Percentiles rank a stretch among this genome's conserved stretches.
These are phyloP conservation scores for Acridotheres tristis DNA, from an alignment of 2,797 vertebrate species.

Conservation along the genomic window DNA sequence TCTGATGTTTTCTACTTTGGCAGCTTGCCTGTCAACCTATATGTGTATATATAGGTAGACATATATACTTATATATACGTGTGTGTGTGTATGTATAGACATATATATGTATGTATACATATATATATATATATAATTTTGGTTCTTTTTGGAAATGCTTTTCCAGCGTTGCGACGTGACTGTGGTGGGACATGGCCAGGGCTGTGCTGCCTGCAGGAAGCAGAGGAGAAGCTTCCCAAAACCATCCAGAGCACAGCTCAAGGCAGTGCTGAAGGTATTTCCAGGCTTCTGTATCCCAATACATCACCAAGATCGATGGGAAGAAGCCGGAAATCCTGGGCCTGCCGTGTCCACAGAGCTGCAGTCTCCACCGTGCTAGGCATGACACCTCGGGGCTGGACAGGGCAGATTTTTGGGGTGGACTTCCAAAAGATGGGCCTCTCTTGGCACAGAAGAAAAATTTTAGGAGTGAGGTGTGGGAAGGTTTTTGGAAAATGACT, in stretches of 20 bases:
- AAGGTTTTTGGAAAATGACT: neutral
- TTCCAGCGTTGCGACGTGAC: neutral
- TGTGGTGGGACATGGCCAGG: neutral
- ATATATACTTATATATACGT: constrained; percentile 51
- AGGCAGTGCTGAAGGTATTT: neutral
- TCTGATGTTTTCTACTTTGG: constrained; percentile 74
- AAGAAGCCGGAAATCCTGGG: constrained; percentile 57
- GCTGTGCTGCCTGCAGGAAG: rapidly evolving
- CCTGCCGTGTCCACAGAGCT: constrained; percentile 78
- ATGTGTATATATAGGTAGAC: constrained; percentile 28
- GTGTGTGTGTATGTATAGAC: constrained; percentile 34
- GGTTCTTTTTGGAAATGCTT: constrained; percentile 36
- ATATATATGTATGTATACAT: constrained; percentile 26
- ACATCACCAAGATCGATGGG: rapidly evolving
- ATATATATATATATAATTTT: constrained; percentile 18
- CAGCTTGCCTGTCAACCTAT: constrained; percentile 53
- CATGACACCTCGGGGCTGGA: neutral
- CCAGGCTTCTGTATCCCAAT: neutral
- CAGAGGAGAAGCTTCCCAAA: neutral
- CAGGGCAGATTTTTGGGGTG: rapidly evolving
- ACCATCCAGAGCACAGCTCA: neutral
- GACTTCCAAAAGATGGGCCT: neutral
- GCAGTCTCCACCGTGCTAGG: constrained; percentile 68
- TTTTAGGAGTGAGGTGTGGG: neutral
- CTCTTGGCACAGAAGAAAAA: neutral